Evolutionary conservation across 2,113 vertebrate species (phyloP), one percentile per base, ranked within the genome.

Genomic region (Macrotus californicus): DNA sequence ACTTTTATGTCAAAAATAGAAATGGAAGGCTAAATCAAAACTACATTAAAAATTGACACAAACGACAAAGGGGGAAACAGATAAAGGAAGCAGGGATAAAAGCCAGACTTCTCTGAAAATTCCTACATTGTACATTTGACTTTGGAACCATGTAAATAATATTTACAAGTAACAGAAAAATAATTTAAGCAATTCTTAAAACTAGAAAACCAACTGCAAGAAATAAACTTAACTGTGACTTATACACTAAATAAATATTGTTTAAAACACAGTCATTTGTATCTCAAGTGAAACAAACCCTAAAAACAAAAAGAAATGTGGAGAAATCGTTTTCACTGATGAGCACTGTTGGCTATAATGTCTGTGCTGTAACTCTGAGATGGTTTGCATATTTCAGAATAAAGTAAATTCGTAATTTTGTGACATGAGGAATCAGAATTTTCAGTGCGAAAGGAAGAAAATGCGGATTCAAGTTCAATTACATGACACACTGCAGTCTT

Each of bases 181-280:
- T 48, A 94, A 73, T 50, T 91, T 66, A 83, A 70, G 34, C 31
- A 79, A 80, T 83, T 86, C 34, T 8, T 84, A 93, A 66, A 96
- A 61, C 19, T 43, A 81, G n/a, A 66, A 93, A 93, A 67, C 15
- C 34, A 82, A 91, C 36, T 24, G 19, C 9, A 80, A 41, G 29
- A 86, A 73, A 83, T n/a, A 43, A 89, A 67, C 22, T 61, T 61
- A n/a, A 39, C 50, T 8, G 1, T 59, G 22, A 72, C 16, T 61
- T 77, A 56, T 1, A 21, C 5, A 80, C 6, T 21, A 14, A 11
- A 41, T 59, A 92, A 48, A 22, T 54, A 43, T 0, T 59, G 22
- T 21, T 79, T 61, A 77, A 77, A 46, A 86, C 29, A 54, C 0
- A 73, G 15, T 15, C n/a, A 83, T 34, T 89, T 79, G 41, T 61